Evolutionary conservation across 35 echinoderm and acorn worm species (phyloP), one percentile per base, ranked within the genome.

Genomic region (Patiria miniata): DNA sequence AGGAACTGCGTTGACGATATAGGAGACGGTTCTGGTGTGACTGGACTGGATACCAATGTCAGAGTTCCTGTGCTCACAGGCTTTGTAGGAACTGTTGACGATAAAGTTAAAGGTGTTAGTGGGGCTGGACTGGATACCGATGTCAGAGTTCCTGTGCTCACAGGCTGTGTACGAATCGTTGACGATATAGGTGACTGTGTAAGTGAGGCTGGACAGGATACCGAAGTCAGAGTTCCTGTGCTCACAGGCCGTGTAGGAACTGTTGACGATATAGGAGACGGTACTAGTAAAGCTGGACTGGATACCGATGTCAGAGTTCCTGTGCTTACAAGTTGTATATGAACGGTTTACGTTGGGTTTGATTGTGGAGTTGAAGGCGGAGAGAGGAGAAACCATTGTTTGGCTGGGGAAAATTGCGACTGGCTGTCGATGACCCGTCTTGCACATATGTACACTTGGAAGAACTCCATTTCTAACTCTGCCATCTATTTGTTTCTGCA

Each of bases 401-500:
- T 32, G 23, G 29, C 36, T 1, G 7, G 33, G 29, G 51, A 8
- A 16, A 18, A 36, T 40, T 55, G 68, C 39, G 38, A 80, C 19
- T 39, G 51, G 40, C 58, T 21, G 18, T 89, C 87, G 23, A 93
- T 54, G 28, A 61, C 68, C 38, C 57, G 40, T 89, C 77, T 84
- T 85, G 82, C 76, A 80, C 42, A 44, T 36, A 89, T 5, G 22
- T 84, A 52, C 16, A 40, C 81, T 38, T 81, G 61, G 37, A 93
- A 15, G 51, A 89, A 93, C n/a, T 89, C 79, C 22, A 37, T 51
- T 54, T 93, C 87, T 68, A 81, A 93, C n/a, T 93, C 92, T 68
- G 79, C 51, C 87, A 93, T 93, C 92, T 81, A 89, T 37, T 89
- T 60, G 37, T 57, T 59, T 93, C 92, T 42, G 85, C 87, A 7